A percentile compares a stretch with the other conserved stretches of the same genome.
These are phyloP conservation scores for Hirudo medicinalis DNA, from an alignment of 1,140 invertebrate genomes.

Conservation along the genomic window DNA sequence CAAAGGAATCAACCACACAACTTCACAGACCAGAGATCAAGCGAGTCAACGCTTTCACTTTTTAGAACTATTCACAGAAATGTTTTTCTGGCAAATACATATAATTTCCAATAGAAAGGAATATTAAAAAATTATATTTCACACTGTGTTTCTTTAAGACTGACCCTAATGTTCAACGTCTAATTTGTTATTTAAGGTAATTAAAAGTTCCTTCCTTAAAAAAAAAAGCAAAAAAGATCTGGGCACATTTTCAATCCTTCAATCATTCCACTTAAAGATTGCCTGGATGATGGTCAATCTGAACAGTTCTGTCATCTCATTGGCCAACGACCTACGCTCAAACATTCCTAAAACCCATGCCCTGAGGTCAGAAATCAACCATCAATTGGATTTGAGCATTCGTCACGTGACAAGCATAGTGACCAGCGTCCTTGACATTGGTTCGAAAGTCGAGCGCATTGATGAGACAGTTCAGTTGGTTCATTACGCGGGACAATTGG, in stretches of 20 bases:
- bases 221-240: no score
- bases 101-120: no score
- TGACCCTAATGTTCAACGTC: no score
- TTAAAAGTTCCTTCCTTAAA: no score
- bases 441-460: neutral
- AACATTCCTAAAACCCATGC: neutral
- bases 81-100: no score
- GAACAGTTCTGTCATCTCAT: constrained; percentile 5
- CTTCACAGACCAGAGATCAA: constrained; percentile 7
- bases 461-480: neutral
- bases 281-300: constrained; percentile 2
- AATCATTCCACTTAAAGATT: neutral
- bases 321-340: neutral
- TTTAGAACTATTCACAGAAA: no score
- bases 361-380: neutral
- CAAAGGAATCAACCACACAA: constrained; percentile 42
- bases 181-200: no score
- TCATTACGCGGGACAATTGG: neutral
- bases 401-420: constrained; percentile 6
- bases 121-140: no score
- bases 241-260: no score
- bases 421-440: constrained; percentile 6
- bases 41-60: neutral
- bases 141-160: no score
- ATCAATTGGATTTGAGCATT: constrained; percentile 2